Conservation (phyloP, 2,113 vertebrate genomes). For the Isurus oxyrinchus region DNA sequence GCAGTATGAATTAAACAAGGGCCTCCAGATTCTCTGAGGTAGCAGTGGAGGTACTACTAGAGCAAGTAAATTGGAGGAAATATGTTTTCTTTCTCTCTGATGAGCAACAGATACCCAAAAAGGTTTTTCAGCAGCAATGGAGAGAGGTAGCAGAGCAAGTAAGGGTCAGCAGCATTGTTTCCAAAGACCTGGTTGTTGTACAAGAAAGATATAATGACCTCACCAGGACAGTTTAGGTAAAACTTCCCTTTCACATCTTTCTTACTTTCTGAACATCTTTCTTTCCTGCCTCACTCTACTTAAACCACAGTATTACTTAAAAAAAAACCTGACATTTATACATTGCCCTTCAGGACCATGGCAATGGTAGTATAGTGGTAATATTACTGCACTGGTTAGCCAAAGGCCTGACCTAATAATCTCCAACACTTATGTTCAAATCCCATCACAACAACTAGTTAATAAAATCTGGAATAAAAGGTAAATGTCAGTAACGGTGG, state of each 20-base stretch:
- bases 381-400: no score
- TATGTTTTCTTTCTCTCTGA: neutral
- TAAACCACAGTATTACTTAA: neutral
- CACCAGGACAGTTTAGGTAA: neutral
- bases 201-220: neutral
- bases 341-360: neutral
- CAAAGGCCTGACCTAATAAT: no score
- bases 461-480: no score
- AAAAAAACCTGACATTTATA: neutral
- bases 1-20: neutral
- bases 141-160: neutral
- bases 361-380: no score
- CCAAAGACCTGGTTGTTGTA: neutral
- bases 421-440: no score
- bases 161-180: neutral
- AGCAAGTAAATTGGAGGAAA: neutral
- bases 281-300: neutral
- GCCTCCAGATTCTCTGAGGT: neutral
- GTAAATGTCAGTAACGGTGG: no score
- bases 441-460: no score
- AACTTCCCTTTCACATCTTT: neutral
- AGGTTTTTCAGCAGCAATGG: neutral
- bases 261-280: neutral
- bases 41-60: neutral
- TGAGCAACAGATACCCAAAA: neutral